Evolutionary conservation across 2,113 vertebrate genomes (phyloP).

Genomic region (Pelmatolapia mariae): DNA sequence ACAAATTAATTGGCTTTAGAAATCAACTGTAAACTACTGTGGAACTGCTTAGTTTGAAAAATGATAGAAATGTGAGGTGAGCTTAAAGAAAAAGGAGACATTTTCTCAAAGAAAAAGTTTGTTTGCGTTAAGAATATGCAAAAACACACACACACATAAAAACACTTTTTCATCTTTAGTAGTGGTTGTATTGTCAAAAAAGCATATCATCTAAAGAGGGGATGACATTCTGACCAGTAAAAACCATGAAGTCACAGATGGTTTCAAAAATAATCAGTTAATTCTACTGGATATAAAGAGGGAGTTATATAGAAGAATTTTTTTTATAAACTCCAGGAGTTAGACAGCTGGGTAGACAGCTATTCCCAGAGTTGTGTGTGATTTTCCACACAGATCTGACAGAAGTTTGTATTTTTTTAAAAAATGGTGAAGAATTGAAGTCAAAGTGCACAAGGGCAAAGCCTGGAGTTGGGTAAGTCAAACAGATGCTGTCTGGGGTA

Average conservation of each 20-base stretch:
- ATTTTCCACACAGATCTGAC: neutral
- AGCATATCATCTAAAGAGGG: neutral
- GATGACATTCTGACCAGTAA: neutral
- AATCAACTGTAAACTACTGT: neutral
- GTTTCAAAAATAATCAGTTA: neutral
- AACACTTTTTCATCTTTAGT: neutral
- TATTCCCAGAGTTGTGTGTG: neutral
- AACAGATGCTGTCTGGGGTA: neutral
- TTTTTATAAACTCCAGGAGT: neutral
- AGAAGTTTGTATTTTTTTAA: neutral
- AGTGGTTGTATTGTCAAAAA: neutral
- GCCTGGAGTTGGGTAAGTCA: neutral
- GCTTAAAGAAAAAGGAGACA: neutral
- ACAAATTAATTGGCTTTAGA: neutral
- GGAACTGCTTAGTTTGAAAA: neutral
- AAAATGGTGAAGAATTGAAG: neutral
- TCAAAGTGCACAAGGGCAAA: neutral
- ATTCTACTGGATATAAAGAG: neutral
- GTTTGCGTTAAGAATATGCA: neutral
- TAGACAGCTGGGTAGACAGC: neutral
- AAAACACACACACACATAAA: neutral
- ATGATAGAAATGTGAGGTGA: neutral
- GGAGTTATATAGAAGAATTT: neutral
- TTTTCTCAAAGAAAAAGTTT: neutral
- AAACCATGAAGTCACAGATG: neutral